phyloP scores from a whole-genome alignment of 2,888 invertebrate genomes.

The Cosmia trapezina region DNA sequence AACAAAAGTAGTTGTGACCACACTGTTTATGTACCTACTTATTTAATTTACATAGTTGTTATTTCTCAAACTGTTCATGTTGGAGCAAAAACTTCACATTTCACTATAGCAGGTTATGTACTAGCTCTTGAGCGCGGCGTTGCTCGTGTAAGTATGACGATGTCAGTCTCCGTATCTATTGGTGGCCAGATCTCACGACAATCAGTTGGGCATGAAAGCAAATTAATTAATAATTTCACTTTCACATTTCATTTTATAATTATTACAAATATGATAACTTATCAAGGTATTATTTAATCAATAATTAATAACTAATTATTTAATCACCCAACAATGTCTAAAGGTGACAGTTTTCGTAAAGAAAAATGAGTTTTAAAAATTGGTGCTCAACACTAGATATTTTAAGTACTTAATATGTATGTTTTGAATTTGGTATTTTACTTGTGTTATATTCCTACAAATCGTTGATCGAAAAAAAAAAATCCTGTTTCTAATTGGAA shows the following conservation, averaged over 20 bases:
- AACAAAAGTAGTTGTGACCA: constrained; percentile 7
- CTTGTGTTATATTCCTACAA: neutral
- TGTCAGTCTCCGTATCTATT: neutral
- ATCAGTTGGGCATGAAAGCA: neutral
- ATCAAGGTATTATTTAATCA: no score
- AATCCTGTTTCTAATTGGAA: neutral
- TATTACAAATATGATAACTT: no score
- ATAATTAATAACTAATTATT: no score
- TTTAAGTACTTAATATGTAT: no score
- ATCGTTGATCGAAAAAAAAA: neutral
- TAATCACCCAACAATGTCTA: neutral
- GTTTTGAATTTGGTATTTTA: neutral
- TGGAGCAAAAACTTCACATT: neutral
- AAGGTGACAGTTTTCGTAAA: neutral
- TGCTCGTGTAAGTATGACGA: neutral
- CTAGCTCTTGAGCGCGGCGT: neutral
- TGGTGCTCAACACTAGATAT: neutral
- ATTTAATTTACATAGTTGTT: neutral
- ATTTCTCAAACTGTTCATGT: neutral
- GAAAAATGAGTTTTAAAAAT: neutral
- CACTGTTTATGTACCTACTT: neutral
- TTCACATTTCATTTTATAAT: neutral
- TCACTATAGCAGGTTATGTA: neutral
- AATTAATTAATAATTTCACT: neutral
- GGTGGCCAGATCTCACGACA: neutral